These are phyloP conservation scores for Protophormia terraenovae DNA, from an alignment of 2,888 invertebrate species.

Conservation along the genomic window DNA sequence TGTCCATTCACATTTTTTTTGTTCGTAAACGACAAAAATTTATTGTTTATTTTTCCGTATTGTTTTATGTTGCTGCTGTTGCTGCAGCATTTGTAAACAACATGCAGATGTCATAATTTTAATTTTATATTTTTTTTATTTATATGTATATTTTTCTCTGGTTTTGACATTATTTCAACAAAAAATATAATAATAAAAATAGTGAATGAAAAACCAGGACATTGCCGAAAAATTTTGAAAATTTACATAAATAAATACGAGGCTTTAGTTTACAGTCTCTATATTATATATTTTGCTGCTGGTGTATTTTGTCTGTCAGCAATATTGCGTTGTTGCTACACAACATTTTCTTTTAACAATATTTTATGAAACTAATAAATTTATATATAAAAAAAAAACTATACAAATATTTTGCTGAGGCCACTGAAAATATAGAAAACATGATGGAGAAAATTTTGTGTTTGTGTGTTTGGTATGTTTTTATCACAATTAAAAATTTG, in stretches of 20 bases:
- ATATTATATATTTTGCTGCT: background rate
- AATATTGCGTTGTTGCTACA: constrained; percentile 1
- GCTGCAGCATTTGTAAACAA: constrained; percentile 43
- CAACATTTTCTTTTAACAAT: constrained; percentile 24
- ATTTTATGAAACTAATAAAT: constrained; percentile 18
- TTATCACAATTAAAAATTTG: background rate
- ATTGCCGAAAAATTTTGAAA: constrained; percentile 19
- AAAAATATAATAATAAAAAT: background rate
- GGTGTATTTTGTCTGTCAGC: constrained; percentile 13
- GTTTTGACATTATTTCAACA: constrained; percentile 26
- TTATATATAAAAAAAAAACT: background rate
- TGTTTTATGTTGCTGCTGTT: background rate
- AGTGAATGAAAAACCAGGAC: background rate
- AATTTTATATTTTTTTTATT: constrained; percentile 7
- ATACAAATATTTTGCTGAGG: background rate
- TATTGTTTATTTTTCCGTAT: constrained; percentile 9
- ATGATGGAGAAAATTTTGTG: background rate
- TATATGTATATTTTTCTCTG: background rate
- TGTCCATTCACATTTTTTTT: background rate
- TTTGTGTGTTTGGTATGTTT: background rate
- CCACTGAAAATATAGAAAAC: background rate
- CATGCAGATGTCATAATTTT: constrained; percentile 60
- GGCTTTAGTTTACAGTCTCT: too few relatives aligned
- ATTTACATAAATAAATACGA: constrained; percentile 29
- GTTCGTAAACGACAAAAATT: constrained; percentile 26